Percentiles rank a stretch among this genome's conserved stretches.
Conservation (phyloP, 2,113 vertebrate species). For the Delphinapterus leucas region DNA sequence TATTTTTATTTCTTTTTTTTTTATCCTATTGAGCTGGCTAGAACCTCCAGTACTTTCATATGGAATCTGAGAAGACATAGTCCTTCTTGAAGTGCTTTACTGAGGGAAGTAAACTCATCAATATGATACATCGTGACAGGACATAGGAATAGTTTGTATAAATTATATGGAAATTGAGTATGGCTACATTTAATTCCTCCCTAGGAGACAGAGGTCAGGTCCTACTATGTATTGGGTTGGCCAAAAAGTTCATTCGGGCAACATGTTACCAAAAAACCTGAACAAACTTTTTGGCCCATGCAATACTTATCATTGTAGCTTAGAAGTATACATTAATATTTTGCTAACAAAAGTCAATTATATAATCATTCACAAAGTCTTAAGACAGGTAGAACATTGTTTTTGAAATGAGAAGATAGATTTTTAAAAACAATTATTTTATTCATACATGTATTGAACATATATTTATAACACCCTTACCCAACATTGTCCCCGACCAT, state of each 20-base stretch:
- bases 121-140: not conserved
- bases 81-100: not conserved
- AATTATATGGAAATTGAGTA: not conserved
- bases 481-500: not conserved
- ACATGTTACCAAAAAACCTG: no score
- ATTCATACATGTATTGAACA: not conserved
- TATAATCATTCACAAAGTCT: not conserved
- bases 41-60: not conserved
- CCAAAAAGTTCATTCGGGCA: no score
- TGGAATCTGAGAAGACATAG: not conserved
- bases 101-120: not conserved
- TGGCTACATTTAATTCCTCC: not conserved
- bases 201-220: not conserved
- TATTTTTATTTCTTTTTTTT: not conserved
- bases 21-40: not conserved
- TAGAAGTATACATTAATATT: slow-evolving; percentile 16
- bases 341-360: not conserved
- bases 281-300: no score
- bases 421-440: not conserved
- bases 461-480: not conserved
- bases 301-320: not conserved
- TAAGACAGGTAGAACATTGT: not conserved
- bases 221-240: not conserved
- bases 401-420: not conserved
- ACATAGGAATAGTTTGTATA: not conserved